Evolutionary conservation across 2,888 invertebrate genomes (phyloP), one percentile per base, ranked within the genome.

Genomic region (Drosophila paucipuncta): DNA sequence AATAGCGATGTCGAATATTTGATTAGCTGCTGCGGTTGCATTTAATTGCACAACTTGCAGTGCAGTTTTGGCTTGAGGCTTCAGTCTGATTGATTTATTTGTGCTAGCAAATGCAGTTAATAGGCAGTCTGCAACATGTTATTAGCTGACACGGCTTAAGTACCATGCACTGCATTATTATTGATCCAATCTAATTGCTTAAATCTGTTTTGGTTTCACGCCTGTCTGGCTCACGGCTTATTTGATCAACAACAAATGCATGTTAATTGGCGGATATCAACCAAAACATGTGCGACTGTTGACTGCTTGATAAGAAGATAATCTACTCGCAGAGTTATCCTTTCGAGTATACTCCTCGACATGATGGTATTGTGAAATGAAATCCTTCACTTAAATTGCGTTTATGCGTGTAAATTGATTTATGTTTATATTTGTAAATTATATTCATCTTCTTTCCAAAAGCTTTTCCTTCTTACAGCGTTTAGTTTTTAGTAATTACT

Each of bases 31-130:
- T 4, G 35, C 13, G 35, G 35, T 13, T 35, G 31, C 54, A 33
- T 11, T 63, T 57, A 13, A n/a, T 13, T 47, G 60, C 43, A 18
- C 30, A 49, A 35, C 63, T 65, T 54, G 22, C 11, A 50, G 25
- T 70, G 43, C 22, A 22, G 22, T 50, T 30, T 39, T 61, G 68
- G 55, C 71, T 64, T 35, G 43, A 50, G 65, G 57, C 74, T 78
- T 67, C 35, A 57, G 22, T 60, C 54, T 61, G 69, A 82, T 76
- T 76, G 70, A 84, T 75, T 75, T 76, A 76, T 77, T 49, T 31
- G 28, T 41, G 37, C 30, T 58, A 62, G 61, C 58, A 50, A 73
- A 62, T 25, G 18, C 55, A 64, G 30, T 41, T 52, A 58, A 55
- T 37, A 78, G 54, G 31, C 39, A 13, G 25, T 25, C 10, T 1